Evolutionary conservation across 2,113 vertebrate genomes (phyloP), one percentile per base, ranked within the genome.

Genomic region (Antigone vipio): DNA sequence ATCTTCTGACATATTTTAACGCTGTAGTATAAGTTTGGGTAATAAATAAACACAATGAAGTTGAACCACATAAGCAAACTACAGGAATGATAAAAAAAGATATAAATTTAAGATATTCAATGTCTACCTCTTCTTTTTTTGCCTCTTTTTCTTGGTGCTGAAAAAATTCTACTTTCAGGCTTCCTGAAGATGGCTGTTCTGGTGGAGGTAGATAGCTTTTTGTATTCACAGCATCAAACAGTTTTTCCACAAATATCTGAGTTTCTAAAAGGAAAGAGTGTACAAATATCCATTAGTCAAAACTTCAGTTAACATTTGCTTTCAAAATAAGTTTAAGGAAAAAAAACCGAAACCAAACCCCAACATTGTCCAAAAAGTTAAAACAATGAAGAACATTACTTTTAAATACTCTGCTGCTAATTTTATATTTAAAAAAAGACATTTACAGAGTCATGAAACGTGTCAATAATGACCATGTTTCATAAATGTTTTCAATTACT

Each of bases 161-260:
- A 97, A 98, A 98, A 96, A 98, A 96, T 84, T 99, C 99, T 86
- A 97, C 95, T 98, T 99, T 99, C 95, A 98, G 92, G 93, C 97
- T 96, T 97, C 98, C 98, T 89, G 98, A 98, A 12, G 98, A 96
- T 18, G 98, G 98, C 67, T 98, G 98, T 71, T 99, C 99, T 71
- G 98, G 97, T 89, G 98, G 98, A 98, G 99, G 99, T 98, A 99
- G 98, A 89, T 99, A 99, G 98, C 98, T 99, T 97, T 99, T 99
- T 93, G 98, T 98, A 98, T 99, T 99, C 97, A 99, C 98, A 91
- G 99, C 99, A 98, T 99, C 99, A 97, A 99, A 99, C 96, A 99
- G 98, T 97, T 99, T 99, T 97, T 99, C 99, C 93, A 99, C 99
- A 98, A 99, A 99, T 88, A 96, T 98, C 93, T 99, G 99, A 13